Conservation (phyloP, 2,797 vertebrate genomes). For the Hydrocynus forskahlii region DNA sequence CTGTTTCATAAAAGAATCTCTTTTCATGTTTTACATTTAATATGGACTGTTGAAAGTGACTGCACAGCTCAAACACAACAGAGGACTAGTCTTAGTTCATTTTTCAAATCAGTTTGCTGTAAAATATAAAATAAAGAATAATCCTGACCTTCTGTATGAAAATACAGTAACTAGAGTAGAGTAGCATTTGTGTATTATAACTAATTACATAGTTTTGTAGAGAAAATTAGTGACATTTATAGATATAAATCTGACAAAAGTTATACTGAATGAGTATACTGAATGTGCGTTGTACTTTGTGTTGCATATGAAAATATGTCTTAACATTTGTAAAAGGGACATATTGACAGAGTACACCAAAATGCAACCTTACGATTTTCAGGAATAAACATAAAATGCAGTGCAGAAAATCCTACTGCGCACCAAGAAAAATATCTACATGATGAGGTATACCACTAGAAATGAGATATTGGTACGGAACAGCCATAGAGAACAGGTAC, state of each 20-base stretch:
- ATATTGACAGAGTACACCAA: conserved; percentile 1
- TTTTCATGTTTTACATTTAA: conserved; percentile 24
- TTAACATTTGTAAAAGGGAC: conserved; percentile 10
- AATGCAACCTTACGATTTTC: background rate
- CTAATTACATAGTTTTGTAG: background rate
- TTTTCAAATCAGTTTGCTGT: background rate
- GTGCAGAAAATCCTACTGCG: conserved; percentile 37
- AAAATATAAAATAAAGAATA: background rate
- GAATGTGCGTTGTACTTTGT: background rate
- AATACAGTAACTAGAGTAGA: background rate
- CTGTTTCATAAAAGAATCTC: conserved; percentile 33
- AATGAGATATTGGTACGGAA: conserved; percentile 1
- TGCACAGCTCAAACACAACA: background rate
- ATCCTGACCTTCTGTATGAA: background rate
- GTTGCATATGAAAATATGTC: conserved; percentile 13
- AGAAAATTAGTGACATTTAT: too few species aligned
- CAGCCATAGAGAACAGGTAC: conserved; percentile 12
- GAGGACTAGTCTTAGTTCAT: background rate
- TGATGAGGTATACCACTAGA: conserved; percentile 43
- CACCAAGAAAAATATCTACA: background rate
- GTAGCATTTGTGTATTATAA: background rate
- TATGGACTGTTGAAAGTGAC: background rate
- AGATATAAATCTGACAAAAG: background rate
- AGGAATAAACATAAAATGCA: conserved; percentile 17
- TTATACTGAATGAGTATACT: background rate